A percentile compares a stretch with the other conserved stretches of the same genome.
phyloP scores from a whole-genome alignment of 37 sponge, comb jelly and placozoan species.

The Chondrosia reniformis region DNA sequence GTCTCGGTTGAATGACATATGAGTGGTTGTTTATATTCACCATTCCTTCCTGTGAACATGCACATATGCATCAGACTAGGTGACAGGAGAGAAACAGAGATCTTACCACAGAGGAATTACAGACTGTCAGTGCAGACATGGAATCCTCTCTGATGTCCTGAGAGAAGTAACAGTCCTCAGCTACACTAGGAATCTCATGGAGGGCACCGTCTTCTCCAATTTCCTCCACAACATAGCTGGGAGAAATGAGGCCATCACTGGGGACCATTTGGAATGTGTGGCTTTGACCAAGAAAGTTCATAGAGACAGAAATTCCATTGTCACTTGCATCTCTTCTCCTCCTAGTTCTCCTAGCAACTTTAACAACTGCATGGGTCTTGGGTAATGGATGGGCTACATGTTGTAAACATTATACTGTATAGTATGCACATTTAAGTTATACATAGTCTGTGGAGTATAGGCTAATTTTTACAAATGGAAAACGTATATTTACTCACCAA shows the following conservation, averaged over 20 bases:
- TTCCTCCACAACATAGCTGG: neutral
- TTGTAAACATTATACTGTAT: no score
- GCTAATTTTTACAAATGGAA: no score
- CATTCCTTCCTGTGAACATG: conserved; percentile 1
- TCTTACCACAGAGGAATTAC: neutral
- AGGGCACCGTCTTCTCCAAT: neutral
- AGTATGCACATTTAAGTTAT: no score
- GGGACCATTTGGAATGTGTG: neutral
- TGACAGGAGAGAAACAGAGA: neutral
- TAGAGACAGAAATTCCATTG: neutral
- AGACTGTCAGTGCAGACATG: neutral
- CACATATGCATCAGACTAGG: neutral
- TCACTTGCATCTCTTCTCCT: neutral
- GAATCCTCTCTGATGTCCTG: neutral
- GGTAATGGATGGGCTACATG: no score
- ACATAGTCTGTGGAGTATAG: no score
- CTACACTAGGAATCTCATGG: neutral
- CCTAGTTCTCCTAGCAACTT: neutral
- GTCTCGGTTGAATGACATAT: conserved; percentile 2
- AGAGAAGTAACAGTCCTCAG: neutral
- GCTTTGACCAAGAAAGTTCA: neutral
- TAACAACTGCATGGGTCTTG: no score
- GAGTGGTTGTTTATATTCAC: neutral
- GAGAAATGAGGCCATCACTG: neutral
- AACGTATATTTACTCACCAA: no score